Base-by-base conservation (phyloP, 1,140 invertebrate species). In the Augochlora pura region DNA sequence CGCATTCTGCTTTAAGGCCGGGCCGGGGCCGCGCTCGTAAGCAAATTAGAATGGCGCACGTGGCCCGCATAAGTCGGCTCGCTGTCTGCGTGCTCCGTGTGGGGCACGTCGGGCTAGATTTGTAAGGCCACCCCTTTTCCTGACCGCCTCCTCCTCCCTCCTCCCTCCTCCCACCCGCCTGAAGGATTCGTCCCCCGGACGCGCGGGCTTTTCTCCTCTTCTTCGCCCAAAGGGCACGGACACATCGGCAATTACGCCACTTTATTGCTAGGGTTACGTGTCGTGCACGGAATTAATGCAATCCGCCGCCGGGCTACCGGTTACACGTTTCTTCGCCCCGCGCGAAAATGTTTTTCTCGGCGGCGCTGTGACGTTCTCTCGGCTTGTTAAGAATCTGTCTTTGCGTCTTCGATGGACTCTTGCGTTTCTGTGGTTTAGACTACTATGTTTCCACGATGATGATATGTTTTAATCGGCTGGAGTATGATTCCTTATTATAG, bases 1-100 rank as follows among this genome's bases (percentile, higher is more conserved):
- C 65, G 83, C 85, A 89, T 89, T 89, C 88, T 90, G 70, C 77
- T 87, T 86, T 88, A 88, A 88, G 86, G 80, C 85, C 81, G 77
- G 81, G 73, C 63, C 75, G 64, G 81, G 60, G 27, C n/a, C n/a
- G n/a, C 27, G 60, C 88, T 87, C 86, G 89, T 89, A 89, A 90
- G 88, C 89, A 90, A 90, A 90, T 90, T 90, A 90, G 88, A 89
- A 89, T 86, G 84, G 86, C 70, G 89, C 89, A 90, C 89, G 89
- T 90, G 89, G 89, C 88, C 88, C 80, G 89, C 88, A 89, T 89
- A 89, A 89, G 88, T 87, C 83, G 86, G 78, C 80, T 74, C 70
- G 81, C 69, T 87, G 83, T 86, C 85, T 83, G 84, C 46, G 46
- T 63, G 80, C 73, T 63, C 69, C 68, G 77, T 66, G 70, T 74